A percentile compares a stretch with the other conserved stretches of the same genome.
Evolutionary conservation across 37 sponge, comb jelly and placozoan species (phyloP).

Genomic region (Cladorhizidae sp.): DNA sequence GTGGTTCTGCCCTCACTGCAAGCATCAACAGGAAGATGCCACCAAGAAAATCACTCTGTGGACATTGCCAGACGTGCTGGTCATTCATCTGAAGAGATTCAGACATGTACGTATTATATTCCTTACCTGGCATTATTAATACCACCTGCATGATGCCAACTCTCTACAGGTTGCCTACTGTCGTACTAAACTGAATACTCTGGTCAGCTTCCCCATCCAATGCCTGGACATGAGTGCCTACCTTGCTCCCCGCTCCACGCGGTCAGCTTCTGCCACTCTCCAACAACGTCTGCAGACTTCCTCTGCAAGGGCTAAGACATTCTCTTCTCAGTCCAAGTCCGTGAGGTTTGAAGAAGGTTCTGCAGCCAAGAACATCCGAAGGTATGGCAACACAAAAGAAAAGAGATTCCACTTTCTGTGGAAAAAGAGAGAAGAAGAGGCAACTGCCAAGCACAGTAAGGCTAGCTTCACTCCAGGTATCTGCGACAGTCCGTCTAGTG

Average conservation of each 20-base stretch:
- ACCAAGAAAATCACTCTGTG: slow-evolving; percentile 85
- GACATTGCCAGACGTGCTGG: slow-evolving; percentile 84
- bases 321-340: slow-evolving; percentile 17
- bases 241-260: slow-evolving; percentile 38
- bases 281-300: neutral
- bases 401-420: slow-evolving; percentile 35
- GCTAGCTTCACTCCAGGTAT: slow-evolving; percentile 6
- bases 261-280: slow-evolving; percentile 25
- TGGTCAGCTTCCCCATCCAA: slow-evolving; percentile 79
- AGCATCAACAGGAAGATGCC: slow-evolving; percentile 63
- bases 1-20: slow-evolving; percentile 88
- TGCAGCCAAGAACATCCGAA: neutral
- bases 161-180: slow-evolving; percentile 61
- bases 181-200: slow-evolving; percentile 78
- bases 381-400: neutral
- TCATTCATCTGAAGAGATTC: slow-evolving; percentile 92
- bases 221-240: slow-evolving; percentile 86
- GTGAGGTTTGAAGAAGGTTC: slow-evolving; percentile 36
- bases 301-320: neutral
- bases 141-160: neutral
- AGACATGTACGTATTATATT: slow-evolving; percentile 73
- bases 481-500: slow-evolving; percentile 39
- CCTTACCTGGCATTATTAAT: neutral
- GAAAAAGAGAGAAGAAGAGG: slow-evolving; percentile 22
- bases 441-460: neutral